Percentiles rank a stretch among this genome's conserved stretches.
phyloP scores from a whole-genome alignment of 2,797 vertebrate species.

The Glossophaga mutica region DNA sequence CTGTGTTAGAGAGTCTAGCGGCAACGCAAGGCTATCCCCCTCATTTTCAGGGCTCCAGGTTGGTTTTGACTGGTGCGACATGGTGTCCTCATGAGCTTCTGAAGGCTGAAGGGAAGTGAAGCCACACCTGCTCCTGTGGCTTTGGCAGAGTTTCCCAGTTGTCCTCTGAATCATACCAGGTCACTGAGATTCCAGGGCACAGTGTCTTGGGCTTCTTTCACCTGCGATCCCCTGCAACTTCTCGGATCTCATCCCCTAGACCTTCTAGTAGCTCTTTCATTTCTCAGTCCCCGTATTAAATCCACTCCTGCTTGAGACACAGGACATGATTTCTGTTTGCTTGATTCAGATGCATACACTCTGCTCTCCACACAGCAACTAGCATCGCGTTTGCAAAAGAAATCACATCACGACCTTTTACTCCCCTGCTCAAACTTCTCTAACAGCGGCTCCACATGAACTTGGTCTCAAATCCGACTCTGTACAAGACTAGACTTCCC shows the following conservation, averaged over 20 bases:
- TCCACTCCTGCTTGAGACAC: background rate
- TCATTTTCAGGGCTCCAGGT: background rate
- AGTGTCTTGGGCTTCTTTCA: background rate
- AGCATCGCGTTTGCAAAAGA: no score
- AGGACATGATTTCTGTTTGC: background rate
- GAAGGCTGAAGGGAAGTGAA: background rate
- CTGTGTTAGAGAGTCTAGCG: background rate
- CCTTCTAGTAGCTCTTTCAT: background rate
- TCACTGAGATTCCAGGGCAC: background rate
- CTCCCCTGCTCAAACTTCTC: background rate
- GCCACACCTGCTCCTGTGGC: background rate
- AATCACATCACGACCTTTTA: background rate
- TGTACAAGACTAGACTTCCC: background rate
- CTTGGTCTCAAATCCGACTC: background rate
- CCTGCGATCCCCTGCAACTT: background rate
- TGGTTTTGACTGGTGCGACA: background rate
- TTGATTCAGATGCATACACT: no score
- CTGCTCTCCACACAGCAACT: background rate
- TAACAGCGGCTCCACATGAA: background rate
- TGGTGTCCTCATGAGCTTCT: no score
- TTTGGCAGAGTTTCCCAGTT: background rate
- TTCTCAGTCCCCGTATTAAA: background rate
- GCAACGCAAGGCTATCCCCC: background rate
- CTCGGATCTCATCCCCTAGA: background rate
- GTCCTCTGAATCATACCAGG: background rate